A percentile compares a stretch with the other conserved stretches of the same genome.
These are phyloP conservation scores for Parnassius smintheus DNA, from an alignment of 2,888 invertebrate species.

Conservation along the genomic window DNA sequence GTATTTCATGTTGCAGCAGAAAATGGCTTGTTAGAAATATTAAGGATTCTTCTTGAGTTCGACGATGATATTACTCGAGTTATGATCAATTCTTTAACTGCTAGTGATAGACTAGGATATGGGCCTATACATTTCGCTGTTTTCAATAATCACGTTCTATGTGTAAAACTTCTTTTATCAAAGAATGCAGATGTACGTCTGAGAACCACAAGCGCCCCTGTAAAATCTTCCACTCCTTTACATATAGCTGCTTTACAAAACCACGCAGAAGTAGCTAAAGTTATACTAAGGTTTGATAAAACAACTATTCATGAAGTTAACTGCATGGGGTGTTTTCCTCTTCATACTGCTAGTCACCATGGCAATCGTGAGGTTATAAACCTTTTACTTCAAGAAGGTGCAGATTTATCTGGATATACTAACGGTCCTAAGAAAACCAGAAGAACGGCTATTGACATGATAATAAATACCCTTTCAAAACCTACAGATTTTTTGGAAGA, in stretches of 20 bases:
- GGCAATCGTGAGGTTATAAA: slow-evolving; percentile 81
- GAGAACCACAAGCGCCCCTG: slow-evolving; percentile 64
- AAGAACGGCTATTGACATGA: slow-evolving; percentile 75
- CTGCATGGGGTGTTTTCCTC: slow-evolving; percentile 59
- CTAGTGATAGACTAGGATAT: slow-evolving; percentile 64
- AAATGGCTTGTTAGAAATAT: slow-evolving; percentile 75
- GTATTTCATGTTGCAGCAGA: slow-evolving; percentile 83
- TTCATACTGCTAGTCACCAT: slow-evolving; percentile 76
- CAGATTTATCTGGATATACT: slow-evolving; percentile 65
- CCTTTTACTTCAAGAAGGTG: slow-evolving; percentile 66
- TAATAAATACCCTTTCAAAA: slow-evolving; percentile 74
- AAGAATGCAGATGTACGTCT: slow-evolving; percentile 68
- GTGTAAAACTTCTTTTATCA: slow-evolving; percentile 65
- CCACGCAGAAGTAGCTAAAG: slow-evolving; percentile 56
- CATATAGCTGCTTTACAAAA: slow-evolving; percentile 72
- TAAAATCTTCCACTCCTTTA: slow-evolving; percentile 67
- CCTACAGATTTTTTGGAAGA: slow-evolving; percentile 77
- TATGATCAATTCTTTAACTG: slow-evolving; percentile 58
- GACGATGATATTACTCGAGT: slow-evolving; percentile 53
- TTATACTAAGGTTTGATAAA: slow-evolving; percentile 61
- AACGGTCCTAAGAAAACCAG: slow-evolving; percentile 62
- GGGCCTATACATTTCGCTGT: slow-evolving; percentile 81
- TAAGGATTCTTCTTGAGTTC: slow-evolving; percentile 73
- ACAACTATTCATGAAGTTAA: slow-evolving; percentile 69
- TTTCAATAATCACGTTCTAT: slow-evolving; percentile 68